Base-by-base conservation (phyloP, 2,888 invertebrate genomes). In the Galeopsomyia nigrocyanea region DNA sequence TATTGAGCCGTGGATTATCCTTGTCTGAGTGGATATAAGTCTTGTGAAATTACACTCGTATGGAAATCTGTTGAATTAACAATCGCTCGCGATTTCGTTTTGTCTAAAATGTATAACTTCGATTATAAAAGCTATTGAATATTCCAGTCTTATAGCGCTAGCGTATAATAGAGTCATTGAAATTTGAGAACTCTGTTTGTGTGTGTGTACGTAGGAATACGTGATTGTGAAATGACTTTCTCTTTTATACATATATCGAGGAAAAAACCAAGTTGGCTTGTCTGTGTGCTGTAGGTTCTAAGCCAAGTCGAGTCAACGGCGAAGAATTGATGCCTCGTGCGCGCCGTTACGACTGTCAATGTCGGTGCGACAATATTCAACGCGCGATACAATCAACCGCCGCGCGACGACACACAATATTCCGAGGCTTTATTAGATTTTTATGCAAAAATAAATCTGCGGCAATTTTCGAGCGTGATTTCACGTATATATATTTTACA, bases 391-490 rank as follows among this genome's bases (percentile, higher is more conserved):
- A 26, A 26, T 26, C 26, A 26, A 26, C 3, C 1, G 14, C 47
- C 22, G 26, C 14, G n/a, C 19, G 22, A 46, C 46, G 39, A 6
- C 58, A 19, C n/a, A n/a, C n/a, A n/a, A n/a, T n/a, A n/a, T 47
- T 17, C 50, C 26, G 6, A 68, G 62, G 62, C 55, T 69, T 70
- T 64, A 70, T 70, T 70, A 50, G n/a, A 26, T 47, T 64, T 70
- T 64, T 53, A 70, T 70, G 70, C 16, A 56, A 56, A 65, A 9
- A 10, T 39, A 39, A n/a, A 39, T 19, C 19, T 2, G 9, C 26
- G n/a, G 19, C 47, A 61, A 61, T 60, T 60, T 50, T 46, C 50
- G 50, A 31, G 7, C 13, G 31, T 16, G 47, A 60, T 22, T 16
- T 7, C n/a, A 5, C 61, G 61, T n/a, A 13, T 47, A 21, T 49